Percentiles rank a stretch among this genome's conserved stretches.
phyloP scores from a whole-genome alignment of 2,113 vertebrate genomes.

The Lycocorax pyrrhopterus region DNA sequence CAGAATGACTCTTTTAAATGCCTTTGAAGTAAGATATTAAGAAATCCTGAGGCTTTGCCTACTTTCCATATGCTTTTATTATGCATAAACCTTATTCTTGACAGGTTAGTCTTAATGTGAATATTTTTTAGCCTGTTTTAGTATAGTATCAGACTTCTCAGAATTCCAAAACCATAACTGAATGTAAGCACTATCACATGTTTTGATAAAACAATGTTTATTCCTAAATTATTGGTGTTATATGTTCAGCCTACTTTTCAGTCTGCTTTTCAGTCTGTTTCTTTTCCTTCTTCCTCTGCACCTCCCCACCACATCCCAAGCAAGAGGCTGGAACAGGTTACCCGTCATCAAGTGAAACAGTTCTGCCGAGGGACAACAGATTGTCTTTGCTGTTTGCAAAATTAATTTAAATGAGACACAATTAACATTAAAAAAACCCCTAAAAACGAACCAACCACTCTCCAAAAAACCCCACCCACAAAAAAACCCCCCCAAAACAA shows the following conservation, averaged over 20 bases:
- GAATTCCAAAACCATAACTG: background rate
- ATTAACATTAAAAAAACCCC: background rate
- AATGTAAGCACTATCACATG: background rate
- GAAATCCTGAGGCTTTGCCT: background rate
- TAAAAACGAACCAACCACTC: rapidly evolving
- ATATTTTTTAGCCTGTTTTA: background rate
- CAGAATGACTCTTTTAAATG: background rate
- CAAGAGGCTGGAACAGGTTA: background rate
- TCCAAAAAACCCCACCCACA: rapidly evolving
- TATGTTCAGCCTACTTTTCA: background rate
- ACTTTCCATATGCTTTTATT: background rate
- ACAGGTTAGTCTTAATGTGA: background rate
- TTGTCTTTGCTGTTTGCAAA: background rate
- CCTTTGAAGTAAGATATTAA: background rate
- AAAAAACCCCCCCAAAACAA: background rate
- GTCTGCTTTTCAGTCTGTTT: background rate
- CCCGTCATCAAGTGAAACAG: background rate
- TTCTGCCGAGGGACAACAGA: background rate
- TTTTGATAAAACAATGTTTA: background rate
- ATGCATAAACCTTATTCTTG: background rate
- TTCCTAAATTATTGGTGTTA: background rate
- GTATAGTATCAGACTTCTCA: background rate
- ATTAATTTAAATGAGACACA: background rate
- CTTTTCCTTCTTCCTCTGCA: background rate
- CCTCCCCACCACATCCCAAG: background rate